Conservation (phyloP, 1,140 invertebrate genomes). For the Amyelois transitella region DNA sequence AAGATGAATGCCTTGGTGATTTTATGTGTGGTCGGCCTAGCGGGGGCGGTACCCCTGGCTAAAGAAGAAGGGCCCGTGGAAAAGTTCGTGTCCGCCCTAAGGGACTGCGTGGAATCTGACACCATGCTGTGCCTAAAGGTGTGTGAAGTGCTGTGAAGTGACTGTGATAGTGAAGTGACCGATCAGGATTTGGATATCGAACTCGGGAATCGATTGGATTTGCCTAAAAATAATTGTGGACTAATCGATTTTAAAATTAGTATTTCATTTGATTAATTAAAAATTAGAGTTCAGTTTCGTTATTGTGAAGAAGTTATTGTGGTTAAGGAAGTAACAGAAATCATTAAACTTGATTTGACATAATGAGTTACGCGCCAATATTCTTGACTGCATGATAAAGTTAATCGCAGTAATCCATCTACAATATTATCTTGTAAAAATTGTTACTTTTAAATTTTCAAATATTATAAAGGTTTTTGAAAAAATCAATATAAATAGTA, state of each 20-base stretch:
- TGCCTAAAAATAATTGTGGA: neutral
- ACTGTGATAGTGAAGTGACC: slow-evolving; percentile 9
- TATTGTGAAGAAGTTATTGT: too few species aligned
- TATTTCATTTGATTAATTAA: neutral
- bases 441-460: too few species aligned
- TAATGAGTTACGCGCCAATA: too few species aligned
- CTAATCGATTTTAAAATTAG: neutral
- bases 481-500: too few species aligned
- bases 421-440: too few species aligned
- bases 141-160: slow-evolving; percentile 54
- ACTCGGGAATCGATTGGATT: neutral
- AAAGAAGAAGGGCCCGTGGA: slow-evolving; percentile 55
- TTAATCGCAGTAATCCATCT: too few species aligned
- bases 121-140: slow-evolving; percentile 67
- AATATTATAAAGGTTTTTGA: too few species aligned
- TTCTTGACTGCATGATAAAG: too few species aligned
- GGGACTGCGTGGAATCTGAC: slow-evolving; percentile 62
- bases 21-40: slow-evolving; percentile 35
- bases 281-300: too few species aligned
- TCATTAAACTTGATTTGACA: too few species aligned
- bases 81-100: slow-evolving; percentile 44
- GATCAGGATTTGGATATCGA: neutral
- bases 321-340: too few species aligned
- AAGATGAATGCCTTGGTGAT: slow-evolving; percentile 57
- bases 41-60: slow-evolving; percentile 39